A percentile compares a stretch with the other conserved stretches of the same genome.
phyloP scores from a whole-genome alignment of 2,888 invertebrate genomes.

The Netelia virgata region DNA sequence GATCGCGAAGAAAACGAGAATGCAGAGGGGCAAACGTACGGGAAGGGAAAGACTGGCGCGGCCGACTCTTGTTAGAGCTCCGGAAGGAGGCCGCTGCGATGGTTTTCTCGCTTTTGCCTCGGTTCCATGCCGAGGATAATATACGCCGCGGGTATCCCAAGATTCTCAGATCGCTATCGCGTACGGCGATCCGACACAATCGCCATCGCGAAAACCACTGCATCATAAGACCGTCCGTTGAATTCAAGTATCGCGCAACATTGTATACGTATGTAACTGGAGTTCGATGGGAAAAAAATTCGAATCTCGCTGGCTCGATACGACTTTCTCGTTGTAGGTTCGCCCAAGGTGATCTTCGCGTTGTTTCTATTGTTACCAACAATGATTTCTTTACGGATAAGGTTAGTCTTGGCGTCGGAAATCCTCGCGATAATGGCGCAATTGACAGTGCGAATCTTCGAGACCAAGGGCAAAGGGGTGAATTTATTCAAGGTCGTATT shows the following conservation, averaged over 20 bases:
- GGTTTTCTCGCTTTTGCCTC: background rate
- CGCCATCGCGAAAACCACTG: constrained; percentile 54
- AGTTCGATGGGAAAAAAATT: too few relatives aligned
- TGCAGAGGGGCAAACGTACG: background rate
- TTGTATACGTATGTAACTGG: too few relatives aligned
- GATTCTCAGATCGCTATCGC: constrained; percentile 63
- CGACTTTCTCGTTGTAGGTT: too few relatives aligned
- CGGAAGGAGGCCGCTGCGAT: constrained; percentile 1
- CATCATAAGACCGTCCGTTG: background rate
- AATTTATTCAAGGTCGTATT: too few relatives aligned
- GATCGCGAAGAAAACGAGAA: background rate
- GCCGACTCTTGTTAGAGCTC: constrained; percentile 36
- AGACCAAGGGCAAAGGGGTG: too few relatives aligned
- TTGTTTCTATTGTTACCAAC: too few relatives aligned
- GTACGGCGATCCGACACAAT: constrained; percentile 64
- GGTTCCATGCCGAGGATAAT: background rate
- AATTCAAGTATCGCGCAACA: background rate
- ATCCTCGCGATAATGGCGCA: too few relatives aligned
- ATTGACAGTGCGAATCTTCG: too few relatives aligned
- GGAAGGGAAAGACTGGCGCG: background rate
- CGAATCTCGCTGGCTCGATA: too few relatives aligned
- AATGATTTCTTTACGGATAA: too few relatives aligned
- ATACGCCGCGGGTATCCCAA: constrained; percentile 61
- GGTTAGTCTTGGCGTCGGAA: too few relatives aligned
- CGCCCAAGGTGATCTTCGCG: too few relatives aligned